Conservation (phyloP, 2,888 invertebrate species). For the Cerastoderma edule region DNA sequence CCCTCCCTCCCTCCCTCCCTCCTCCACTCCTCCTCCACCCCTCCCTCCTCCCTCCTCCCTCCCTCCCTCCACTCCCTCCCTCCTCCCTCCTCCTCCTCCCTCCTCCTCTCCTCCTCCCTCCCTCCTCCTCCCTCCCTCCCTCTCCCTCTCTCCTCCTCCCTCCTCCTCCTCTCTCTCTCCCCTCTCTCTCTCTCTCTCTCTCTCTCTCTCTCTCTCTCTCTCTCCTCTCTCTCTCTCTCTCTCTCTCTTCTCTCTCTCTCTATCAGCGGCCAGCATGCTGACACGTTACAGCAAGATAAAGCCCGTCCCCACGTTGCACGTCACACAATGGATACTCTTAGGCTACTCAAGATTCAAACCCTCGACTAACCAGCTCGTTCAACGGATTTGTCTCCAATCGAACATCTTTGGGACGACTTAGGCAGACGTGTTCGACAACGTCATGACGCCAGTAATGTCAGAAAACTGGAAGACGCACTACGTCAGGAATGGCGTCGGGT, state of each 20-base stretch:
- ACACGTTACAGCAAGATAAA: background rate
- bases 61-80: background rate
- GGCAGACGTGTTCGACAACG: too few species aligned
- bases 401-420: too few species aligned
- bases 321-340: background rate
- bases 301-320: background rate
- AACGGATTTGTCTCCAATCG: too few species aligned
- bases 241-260: background rate
- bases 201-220: constrained; percentile 1
- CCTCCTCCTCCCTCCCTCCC: background rate
- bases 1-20: background rate
- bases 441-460: too few species aligned
- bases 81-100: background rate
- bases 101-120: background rate
- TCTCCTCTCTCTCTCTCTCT: background rate
- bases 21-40: background rate
- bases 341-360: background rate
- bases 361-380: too few species aligned
- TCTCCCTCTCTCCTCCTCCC: background rate
- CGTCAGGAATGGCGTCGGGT: too few species aligned
- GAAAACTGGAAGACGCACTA: too few species aligned
- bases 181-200: background rate
- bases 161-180: background rate
- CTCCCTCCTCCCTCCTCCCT: background rate
- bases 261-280: background rate